Evolutionary conservation across 1,140 invertebrate species (phyloP).

Genomic region (Lepidurus couesii): DNA sequence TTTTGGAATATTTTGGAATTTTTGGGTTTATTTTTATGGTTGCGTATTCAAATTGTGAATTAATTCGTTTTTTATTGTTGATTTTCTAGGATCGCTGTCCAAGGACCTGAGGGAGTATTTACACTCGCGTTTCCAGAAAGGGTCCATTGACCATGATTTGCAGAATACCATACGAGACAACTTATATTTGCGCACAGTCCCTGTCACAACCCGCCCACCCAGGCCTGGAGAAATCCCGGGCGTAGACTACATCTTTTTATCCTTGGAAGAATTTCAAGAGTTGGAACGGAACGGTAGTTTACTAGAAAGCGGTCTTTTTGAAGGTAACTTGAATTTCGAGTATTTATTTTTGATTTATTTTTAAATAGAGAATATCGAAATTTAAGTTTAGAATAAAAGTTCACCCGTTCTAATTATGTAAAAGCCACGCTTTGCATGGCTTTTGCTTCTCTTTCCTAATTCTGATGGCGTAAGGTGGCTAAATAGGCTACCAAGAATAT

Average conservation of each 20-base stretch:
- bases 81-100: conserved; percentile 45
- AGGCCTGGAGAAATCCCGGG: conserved; percentile 58
- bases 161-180: conserved; percentile 65
- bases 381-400: background rate
- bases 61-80: conserved; percentile 22
- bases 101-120: conserved; percentile 57
- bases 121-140: conserved; percentile 57
- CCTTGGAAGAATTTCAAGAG: conserved; percentile 54
- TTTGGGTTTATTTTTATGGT: background rate
- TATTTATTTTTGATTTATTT: conserved; percentile 20
- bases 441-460: background rate
- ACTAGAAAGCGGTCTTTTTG: conserved; percentile 61
- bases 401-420: background rate
- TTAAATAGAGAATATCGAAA: no score
- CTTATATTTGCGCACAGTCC: conserved; percentile 61
- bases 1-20: background rate
- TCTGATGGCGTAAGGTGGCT: no score
- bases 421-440: conserved; percentile 19
- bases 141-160: conserved; percentile 59
- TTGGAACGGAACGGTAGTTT: conserved; percentile 57
- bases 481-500: no score
- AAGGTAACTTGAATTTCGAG: conserved; percentile 47
- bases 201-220: conserved; percentile 58
- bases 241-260: conserved; percentile 61
- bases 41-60: background rate